phyloP scores from a whole-genome alignment of 2,797 vertebrate genomes.

The Eidolon dupreanum region DNA sequence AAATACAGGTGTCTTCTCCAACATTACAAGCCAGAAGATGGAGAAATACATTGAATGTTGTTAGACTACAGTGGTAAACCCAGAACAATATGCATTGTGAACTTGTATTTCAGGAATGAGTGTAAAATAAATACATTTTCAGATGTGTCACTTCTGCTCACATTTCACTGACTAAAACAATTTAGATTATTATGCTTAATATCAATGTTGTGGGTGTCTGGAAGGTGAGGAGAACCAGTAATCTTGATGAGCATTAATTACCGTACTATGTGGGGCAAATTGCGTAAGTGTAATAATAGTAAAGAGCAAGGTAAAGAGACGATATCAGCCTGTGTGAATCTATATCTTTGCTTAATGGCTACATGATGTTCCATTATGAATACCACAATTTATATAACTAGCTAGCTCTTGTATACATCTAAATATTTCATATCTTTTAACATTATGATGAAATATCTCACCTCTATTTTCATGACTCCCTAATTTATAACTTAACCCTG shows the following conservation, averaged over 20 bases:
- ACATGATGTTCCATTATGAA: neutral
- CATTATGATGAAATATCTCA: neutral
- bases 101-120: neutral
- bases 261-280: neutral
- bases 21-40: neutral
- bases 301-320: neutral
- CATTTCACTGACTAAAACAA: neutral
- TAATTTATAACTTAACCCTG: neutral
- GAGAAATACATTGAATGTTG: neutral
- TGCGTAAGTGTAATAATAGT: neutral
- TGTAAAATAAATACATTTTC: neutral
- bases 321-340: neutral
- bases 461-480: neutral
- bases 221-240: neutral
- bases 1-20: neutral
- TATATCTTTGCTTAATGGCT: neutral
- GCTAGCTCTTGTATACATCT: neutral
- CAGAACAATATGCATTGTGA: neutral
- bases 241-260: neutral
- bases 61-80: neutral
- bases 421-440: neutral
- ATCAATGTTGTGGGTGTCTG: neutral
- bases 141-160: neutral
- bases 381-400: neutral
- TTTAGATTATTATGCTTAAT: neutral